Evolutionary conservation across 2,113 vertebrate species (phyloP).

Genomic region (Miniopterus natalensis): DNA sequence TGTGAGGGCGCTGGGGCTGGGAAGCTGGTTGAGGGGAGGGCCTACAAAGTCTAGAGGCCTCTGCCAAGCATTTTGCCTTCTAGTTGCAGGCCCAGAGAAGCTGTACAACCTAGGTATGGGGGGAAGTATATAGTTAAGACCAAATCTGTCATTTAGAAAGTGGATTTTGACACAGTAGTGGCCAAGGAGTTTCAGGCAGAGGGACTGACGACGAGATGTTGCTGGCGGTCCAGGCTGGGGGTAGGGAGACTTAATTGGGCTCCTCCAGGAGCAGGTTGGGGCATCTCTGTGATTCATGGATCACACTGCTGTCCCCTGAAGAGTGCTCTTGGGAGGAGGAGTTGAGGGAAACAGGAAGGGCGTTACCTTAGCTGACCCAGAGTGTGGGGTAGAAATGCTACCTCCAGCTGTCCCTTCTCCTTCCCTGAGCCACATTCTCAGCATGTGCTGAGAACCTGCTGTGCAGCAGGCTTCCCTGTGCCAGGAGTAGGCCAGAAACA

Average conservation of each 20-base stretch:
- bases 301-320: neutral
- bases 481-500: neutral
- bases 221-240: accelerated
- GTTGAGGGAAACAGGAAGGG: neutral
- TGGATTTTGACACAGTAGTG: neutral
- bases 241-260: neutral
- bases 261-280: neutral
- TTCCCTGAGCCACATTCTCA: neutral
- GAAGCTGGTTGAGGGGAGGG: accelerated
- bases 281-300: neutral
- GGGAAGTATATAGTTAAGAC: neutral
- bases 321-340: neutral
- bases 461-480: neutral
- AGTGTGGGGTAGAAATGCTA: neutral
- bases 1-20: accelerated
- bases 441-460: neutral
- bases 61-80: neutral
- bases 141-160: neutral
- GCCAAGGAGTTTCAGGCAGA: neutral
- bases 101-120: neutral
- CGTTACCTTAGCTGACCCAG: too few relatives aligned
- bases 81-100: neutral
- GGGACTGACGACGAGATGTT: neutral
- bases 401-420: neutral
- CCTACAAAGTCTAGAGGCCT: neutral